Evolutionary conservation across 2,797 vertebrate genomes (phyloP), one percentile per base, ranked within the genome.

Genomic region (Bovichtus variegatus): DNA sequence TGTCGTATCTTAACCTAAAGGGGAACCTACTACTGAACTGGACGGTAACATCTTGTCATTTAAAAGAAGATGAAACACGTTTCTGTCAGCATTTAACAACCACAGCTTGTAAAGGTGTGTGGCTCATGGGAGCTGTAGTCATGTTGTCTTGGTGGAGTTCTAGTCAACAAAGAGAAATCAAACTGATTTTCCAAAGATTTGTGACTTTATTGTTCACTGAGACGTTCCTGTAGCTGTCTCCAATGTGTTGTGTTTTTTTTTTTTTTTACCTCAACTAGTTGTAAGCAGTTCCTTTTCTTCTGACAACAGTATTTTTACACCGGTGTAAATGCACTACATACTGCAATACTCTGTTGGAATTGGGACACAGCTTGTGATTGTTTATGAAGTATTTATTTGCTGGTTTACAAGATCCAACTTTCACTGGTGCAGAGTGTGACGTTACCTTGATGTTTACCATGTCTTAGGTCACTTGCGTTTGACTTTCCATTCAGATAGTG

Each of bases 111-210:
- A 0, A 21, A 27, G 38, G 6, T 55, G 38, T 21, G 27, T 18
- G 11, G 1, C n/a, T 76, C 4, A 2, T 40, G 12, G 43, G 44
- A 69, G 27, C 25, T 70, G 62, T 25, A 43, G 38, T 47, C 9
- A 6, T 62, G 73, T 49, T 38, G 21, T 55, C 29, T 31, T 2
- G 15, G 9, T 59, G 58, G 9, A 41, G 12, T 50, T 71, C 71
- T 57, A 41, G 47, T 64, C 25, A 27, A 46, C 31, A 27, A 49
- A 59, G 11, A 67, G 7, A 66, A 43, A 25, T 63, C n/a, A 21
- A 61, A 51, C 1, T 9, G 1, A 29, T 69, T 81, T 62, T 74
- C 80, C 78, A 82, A 81, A 90, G 80, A 82, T n/a, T 23, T 38
- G 7, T 9, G 16, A 70, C 25, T 75, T 31, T 71, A 29, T 51